phyloP scores from a whole-genome alignment of 2,797 vertebrate species.

The Oophaga sylvatica region DNA sequence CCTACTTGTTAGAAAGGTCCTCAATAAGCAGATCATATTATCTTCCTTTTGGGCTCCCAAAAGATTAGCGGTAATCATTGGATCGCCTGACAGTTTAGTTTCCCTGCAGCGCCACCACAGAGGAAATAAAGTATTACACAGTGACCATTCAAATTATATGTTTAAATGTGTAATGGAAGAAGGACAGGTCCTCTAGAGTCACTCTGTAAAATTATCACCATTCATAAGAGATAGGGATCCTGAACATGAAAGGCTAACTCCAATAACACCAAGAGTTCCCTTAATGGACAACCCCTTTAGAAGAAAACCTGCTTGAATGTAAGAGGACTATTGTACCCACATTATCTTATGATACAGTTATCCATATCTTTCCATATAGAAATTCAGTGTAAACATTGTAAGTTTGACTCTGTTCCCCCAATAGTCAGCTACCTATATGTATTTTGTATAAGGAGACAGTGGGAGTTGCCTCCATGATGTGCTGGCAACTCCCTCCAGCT shows the following conservation, averaged over 20 bases:
- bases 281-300: background rate
- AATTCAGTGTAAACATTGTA: background rate
- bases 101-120: background rate
- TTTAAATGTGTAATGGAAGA: background rate
- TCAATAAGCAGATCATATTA: background rate
- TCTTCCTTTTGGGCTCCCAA: background rate
- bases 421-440: background rate
- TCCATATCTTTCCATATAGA: background rate
- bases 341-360: background rate
- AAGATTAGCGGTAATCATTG: background rate
- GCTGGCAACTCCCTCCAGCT: background rate
- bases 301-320: background rate
- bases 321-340: background rate
- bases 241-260: too few relatives aligned
- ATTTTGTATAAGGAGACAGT: background rate
- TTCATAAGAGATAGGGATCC: too few relatives aligned
- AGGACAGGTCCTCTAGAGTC: background rate
- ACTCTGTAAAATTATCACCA: too few relatives aligned
- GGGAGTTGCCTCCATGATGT: too few relatives aligned
- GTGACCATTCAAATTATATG: background rate
- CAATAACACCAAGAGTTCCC: background rate
- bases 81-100: too few relatives aligned
- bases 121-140: background rate
- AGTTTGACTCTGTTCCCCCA: background rate
- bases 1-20: background rate